phyloP scores from a whole-genome alignment of 2,797 vertebrate species.

The Petrocephalus sullivani region DNA sequence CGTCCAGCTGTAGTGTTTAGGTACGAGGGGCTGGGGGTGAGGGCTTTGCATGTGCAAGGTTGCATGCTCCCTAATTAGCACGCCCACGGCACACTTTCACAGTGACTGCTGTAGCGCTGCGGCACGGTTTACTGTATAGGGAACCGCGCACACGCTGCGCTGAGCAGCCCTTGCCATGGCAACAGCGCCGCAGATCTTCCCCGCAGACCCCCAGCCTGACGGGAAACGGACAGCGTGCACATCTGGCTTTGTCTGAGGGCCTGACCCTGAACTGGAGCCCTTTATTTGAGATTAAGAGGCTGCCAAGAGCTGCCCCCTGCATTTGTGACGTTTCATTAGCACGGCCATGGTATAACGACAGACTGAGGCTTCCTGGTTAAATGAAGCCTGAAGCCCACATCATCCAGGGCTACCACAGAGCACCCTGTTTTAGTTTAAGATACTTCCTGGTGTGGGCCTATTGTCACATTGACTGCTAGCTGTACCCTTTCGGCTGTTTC shows the following conservation, averaged over 20 bases:
- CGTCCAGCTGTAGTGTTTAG: neutral
- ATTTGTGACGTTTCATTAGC: neutral
- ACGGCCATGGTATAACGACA: neutral
- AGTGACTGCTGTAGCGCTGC: slow-evolving; percentile 34
- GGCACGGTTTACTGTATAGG: slow-evolving; percentile 39
- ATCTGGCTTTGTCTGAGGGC: neutral
- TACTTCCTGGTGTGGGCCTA: neutral
- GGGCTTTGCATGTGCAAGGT: neutral
- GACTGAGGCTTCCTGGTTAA: neutral
- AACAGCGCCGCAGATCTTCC: slow-evolving; percentile 30
- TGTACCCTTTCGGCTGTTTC: neutral
- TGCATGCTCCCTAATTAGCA: slow-evolving; percentile 6
- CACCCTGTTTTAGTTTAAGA: neutral
- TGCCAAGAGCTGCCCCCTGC: too few species aligned
- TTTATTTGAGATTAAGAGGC: neutral
- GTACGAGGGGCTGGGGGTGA: neutral
- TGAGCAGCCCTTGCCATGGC: slow-evolving; percentile 28
- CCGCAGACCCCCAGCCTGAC: neutral
- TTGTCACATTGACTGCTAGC: neutral
- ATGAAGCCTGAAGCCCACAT: neutral
- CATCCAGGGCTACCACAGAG: neutral
- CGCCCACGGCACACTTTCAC: slow-evolving; percentile 51
- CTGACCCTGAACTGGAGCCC: neutral
- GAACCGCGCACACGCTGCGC: slow-evolving; percentile 33
- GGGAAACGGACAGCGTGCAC: neutral